phyloP scores from a whole-genome alignment of 2,797 vertebrate species.

The Anisognathus igniventris region DNA sequence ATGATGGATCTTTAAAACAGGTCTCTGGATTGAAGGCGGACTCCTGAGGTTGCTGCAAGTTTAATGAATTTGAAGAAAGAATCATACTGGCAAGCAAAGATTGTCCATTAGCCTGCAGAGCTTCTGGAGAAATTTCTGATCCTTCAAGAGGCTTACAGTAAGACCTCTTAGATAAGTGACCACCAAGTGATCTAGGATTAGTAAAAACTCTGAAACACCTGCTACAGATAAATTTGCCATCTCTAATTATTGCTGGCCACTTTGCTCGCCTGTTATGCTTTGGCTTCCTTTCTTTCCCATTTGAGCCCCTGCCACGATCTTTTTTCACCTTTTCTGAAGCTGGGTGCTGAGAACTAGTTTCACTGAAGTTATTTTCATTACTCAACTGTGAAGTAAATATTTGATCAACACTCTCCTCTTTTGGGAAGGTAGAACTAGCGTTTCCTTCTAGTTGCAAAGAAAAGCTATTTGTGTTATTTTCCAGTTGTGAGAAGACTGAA shows the following conservation, averaged over 20 bases:
- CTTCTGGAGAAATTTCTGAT: slow-evolving; percentile 81
- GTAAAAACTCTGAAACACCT: slow-evolving; percentile 90
- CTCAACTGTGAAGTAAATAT: slow-evolving; percentile 71
- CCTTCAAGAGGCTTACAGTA: slow-evolving; percentile 88
- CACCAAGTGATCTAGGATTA: slow-evolving; percentile 92
- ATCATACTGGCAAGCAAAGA: slow-evolving; percentile 87
- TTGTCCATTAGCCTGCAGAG: slow-evolving; percentile 77
- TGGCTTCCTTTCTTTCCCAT: slow-evolving; percentile 75
- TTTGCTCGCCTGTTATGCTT: slow-evolving; percentile 86
- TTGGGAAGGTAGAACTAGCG: slow-evolving; percentile 69
- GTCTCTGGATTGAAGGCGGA: slow-evolving; percentile 74
- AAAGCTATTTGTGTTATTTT: slow-evolving; percentile 71
- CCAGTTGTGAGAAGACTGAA: slow-evolving; percentile 80
- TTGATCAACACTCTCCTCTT: slow-evolving; percentile 70
- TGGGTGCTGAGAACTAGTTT: slow-evolving; percentile 57
- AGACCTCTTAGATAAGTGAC: slow-evolving; percentile 91
- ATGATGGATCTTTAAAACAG: slow-evolving; percentile 78
- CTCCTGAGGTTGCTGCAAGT: slow-evolving; percentile 71
- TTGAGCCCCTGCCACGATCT: slow-evolving; percentile 51
- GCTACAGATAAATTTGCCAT: slow-evolving; percentile 94
- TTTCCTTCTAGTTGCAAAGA: slow-evolving; percentile 73
- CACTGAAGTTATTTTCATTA: slow-evolving; percentile 62
- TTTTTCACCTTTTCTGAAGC: slow-evolving; percentile 67
- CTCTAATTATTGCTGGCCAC: slow-evolving; percentile 92
- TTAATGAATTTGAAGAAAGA: slow-evolving; percentile 84